These are phyloP conservation scores for Drosophila punjabiensis DNA, from an alignment of 1,140 invertebrate genomes.

Conservation along the genomic window DNA sequence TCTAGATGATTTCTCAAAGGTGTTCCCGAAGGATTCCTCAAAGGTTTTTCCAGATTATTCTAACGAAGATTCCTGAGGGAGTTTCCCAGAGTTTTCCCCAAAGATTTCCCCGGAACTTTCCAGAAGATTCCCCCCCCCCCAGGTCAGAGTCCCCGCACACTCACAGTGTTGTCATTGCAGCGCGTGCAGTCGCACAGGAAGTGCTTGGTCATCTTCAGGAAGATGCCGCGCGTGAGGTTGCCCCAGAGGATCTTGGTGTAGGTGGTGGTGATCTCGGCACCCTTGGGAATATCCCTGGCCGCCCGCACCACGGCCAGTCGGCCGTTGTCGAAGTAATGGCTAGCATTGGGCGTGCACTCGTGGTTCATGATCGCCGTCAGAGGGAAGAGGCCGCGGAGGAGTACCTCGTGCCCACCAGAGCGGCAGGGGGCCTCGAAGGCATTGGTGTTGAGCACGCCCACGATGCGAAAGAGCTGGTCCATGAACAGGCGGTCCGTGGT, in stretches of 20 bases:
- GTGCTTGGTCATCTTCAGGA: slow-evolving; percentile 90
- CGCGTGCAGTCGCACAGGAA: slow-evolving; percentile 90
- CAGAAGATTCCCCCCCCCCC: neutral
- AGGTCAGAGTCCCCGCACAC: slow-evolving; percentile 8
- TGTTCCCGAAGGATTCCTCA: neutral
- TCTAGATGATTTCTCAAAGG: neutral
- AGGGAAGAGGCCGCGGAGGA: slow-evolving; percentile 90
- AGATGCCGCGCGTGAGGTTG: slow-evolving; percentile 88
- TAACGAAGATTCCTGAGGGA: neutral
- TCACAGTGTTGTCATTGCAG: slow-evolving; percentile 89
- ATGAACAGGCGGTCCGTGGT: slow-evolving; percentile 85
- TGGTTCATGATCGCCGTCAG: slow-evolving; percentile 91
- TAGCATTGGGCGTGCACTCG: slow-evolving; percentile 91
- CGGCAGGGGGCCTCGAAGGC: slow-evolving; percentile 89
- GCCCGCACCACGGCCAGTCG: slow-evolving; percentile 88
- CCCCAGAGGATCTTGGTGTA: slow-evolving; percentile 92
- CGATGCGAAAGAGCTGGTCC: slow-evolving; percentile 84
- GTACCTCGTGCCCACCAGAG: slow-evolving; percentile 85
- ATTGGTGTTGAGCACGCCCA: slow-evolving; percentile 90
- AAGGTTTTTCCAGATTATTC: neutral
- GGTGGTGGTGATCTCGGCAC: slow-evolving; percentile 90
- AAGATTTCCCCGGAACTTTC: neutral
- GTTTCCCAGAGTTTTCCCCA: neutral
- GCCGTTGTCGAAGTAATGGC: slow-evolving; percentile 88
- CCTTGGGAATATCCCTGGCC: slow-evolving; percentile 88